phyloP scores from a whole-genome alignment of 2,888 invertebrate species.

The Epirrhoe tristata region DNA sequence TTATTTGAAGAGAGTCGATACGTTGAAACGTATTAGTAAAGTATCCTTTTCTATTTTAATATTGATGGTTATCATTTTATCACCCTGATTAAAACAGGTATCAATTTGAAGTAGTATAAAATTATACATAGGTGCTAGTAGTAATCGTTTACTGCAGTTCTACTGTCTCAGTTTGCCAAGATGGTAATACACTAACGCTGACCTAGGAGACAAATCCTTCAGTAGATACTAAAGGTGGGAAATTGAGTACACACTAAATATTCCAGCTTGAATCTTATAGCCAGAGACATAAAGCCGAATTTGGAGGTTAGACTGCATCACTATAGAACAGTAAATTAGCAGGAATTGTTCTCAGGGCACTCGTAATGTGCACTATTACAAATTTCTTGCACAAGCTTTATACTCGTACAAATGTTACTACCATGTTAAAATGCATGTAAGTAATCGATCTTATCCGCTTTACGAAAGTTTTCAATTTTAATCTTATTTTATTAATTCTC shows the following conservation, averaged over 20 bases:
- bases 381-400: constrained; percentile 16
- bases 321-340: constrained; percentile 27
- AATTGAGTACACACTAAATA: neutral
- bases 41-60: no score
- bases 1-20: no score
- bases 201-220: constrained; percentile 3
- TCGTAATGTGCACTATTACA: constrained; percentile 27
- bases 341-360: constrained; percentile 31
- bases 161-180: no score
- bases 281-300: constrained; percentile 1
- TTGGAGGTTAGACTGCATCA: neutral
- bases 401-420: constrained; percentile 20
- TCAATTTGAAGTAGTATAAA: no score
- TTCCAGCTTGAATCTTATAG: neutral
- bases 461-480: neutral
- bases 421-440: neutral
- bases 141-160: no score
- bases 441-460: no score
- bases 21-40: no score
- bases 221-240: constrained; percentile 21
- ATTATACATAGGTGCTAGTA: no score
- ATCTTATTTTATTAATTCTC: no score
- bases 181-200: neutral
- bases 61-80: no score
- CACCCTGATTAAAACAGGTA: no score